Evolutionary conservation across 2,888 invertebrate genomes (phyloP), one percentile per base, ranked within the genome.

Genomic region (Drymonia ruficornis): DNA sequence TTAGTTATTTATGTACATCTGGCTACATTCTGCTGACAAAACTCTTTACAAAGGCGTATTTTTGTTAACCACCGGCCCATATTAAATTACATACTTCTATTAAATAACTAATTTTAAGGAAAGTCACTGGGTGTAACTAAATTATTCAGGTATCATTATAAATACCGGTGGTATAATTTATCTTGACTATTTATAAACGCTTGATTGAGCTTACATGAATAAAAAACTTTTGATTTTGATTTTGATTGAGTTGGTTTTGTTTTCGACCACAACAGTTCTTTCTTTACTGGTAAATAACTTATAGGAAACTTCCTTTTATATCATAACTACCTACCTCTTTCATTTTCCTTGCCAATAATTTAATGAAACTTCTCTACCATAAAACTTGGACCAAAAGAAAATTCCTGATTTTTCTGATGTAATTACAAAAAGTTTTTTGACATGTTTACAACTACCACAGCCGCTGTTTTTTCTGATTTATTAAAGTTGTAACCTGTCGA

Each of bases 1-100:
- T n/a, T 72, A 70, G 55, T 63, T 65, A 69, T 64, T 36, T 60
- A 55, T 54, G 67, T 65, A 61, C 58, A 68, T 59, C 52, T 50
- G 50, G 59, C 49, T 45, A 57, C 55, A 40, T 64, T 54, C 56
- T 51, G 50, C 55, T 49, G 56, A 74, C 63, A 65, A 69, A 72
- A 60, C 58, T 63, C 45, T 60, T 47, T 55, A 60, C 57, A 56
- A 51, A 59, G 52, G 46, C 60, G 56, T 45, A 50, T 57, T 57
- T 65, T 71, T 68, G 63, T 67, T 57, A 65, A 42, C 48, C 61
- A 65, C 29, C 62, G 49, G 58, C 12, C 50, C 67, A 50, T 55
- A 49, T 18, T 49, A 5, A 43, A 49, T 36, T 23, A 19, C 40
- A 34, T 54, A 23, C 49, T 56, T 54, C 36, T 56, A 31, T 53